Evolutionary conservation across 2,888 invertebrate species (phyloP).

Genomic region (Drosophila peninsularis): DNA sequence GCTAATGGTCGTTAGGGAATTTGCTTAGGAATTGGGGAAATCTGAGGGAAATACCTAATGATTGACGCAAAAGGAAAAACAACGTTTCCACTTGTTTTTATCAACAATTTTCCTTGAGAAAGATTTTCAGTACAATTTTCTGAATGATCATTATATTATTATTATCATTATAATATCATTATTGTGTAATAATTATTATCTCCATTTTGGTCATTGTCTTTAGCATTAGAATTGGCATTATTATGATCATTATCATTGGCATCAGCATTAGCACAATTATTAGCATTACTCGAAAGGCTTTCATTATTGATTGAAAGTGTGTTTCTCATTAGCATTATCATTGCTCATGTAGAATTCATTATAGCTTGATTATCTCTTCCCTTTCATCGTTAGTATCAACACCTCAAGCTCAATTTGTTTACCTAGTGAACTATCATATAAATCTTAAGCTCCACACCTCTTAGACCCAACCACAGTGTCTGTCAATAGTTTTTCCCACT

Average conservation of each 20-base stretch:
- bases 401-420: background rate
- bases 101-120: background rate
- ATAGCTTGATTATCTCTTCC: too few relatives aligned
- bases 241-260: background rate
- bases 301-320: too few relatives aligned
- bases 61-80: background rate
- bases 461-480: background rate
- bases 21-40: slow-evolving; percentile 2
- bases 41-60: slow-evolving; percentile 6
- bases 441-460: background rate
- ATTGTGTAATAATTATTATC: background rate
- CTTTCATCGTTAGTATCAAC: background rate
- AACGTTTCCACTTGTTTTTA: too few relatives aligned
- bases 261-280: too few relatives aligned
- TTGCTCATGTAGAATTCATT: background rate
- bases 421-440: background rate
- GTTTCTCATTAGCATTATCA: too few relatives aligned
- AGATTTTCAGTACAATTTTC: background rate
- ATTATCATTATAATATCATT: background rate
- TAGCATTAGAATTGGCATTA: background rate
- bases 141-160: background rate
- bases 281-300: too few relatives aligned
- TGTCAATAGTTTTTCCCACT: slow-evolving; percentile 6
- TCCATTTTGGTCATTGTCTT: background rate
- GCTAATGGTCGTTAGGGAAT: slow-evolving; percentile 14